phyloP scores from a whole-genome alignment of 1,140 invertebrate genomes.

The Aphelenchoides besseyi region DNA sequence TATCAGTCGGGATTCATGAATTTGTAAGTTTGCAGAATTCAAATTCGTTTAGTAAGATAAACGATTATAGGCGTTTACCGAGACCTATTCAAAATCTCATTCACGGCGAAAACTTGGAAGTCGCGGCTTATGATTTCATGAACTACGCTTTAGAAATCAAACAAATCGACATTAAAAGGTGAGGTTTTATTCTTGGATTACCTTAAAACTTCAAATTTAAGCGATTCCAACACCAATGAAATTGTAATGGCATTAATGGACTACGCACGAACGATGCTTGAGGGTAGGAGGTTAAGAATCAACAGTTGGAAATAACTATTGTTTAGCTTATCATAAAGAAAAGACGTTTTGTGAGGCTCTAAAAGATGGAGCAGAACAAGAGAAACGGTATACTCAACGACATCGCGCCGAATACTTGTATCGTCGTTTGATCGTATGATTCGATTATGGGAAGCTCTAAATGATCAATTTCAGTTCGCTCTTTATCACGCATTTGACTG shows the following conservation, averaged over 20 bases:
- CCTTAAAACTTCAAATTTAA: too few species aligned
- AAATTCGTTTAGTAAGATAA: too few species aligned
- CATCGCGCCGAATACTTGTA: background rate
- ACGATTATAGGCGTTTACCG: background rate
- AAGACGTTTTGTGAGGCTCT: too few species aligned
- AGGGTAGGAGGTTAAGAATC: background rate
- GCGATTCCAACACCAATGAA: background rate
- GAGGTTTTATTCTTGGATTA: too few species aligned
- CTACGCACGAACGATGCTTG: background rate
- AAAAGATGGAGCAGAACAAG: background rate
- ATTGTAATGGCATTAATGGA: background rate
- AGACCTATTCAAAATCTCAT: background rate
- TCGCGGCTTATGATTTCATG: background rate
- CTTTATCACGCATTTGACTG: background rate
- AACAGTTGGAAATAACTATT: background rate
- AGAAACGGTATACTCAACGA: background rate
- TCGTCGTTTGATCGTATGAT: background rate
- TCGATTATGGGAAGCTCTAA: background rate
- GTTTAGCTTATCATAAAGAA: background rate
- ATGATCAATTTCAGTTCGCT: background rate
- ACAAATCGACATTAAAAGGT: slow-evolving; percentile 1
- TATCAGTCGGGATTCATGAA: background rate
- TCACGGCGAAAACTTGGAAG: background rate
- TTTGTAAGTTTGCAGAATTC: background rate
- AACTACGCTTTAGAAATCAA: background rate